A percentile compares a stretch with the other conserved stretches of the same genome.
phyloP scores from a whole-genome alignment of 2,113 vertebrate species.

The Pluvialis apricaria region DNA sequence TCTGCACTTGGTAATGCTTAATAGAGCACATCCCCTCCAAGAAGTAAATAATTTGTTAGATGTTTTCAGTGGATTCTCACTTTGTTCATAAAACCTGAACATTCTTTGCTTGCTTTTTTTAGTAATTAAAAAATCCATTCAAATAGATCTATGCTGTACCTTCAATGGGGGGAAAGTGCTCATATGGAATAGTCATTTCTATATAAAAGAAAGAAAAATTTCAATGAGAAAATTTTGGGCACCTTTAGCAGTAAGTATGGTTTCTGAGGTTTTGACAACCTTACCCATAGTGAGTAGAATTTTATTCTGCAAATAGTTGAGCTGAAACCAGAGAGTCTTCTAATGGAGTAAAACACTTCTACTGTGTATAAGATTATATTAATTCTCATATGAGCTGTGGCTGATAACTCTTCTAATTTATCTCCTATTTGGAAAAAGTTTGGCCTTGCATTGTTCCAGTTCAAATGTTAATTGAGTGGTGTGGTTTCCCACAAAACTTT shows the following conservation, averaged over 20 bases:
- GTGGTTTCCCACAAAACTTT: neutral
- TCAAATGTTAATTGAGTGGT: neutral
- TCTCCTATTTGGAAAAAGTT: neutral
- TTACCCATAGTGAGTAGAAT: neutral
- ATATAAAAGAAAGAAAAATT: neutral
- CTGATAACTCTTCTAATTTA: neutral
- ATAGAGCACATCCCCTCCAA: neutral
- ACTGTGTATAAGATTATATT: neutral
- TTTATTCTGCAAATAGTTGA: neutral
- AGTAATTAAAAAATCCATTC: neutral
- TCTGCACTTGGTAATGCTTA: neutral
- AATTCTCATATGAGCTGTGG: neutral
- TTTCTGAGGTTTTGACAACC: neutral
- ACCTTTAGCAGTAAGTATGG: neutral
- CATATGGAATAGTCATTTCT: neutral
- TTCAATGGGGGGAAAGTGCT: neutral
- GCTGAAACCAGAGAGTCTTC: neutral
- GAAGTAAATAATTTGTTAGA: neutral
- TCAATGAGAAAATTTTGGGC: neutral
- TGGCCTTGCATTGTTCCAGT: neutral
- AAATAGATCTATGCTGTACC: neutral
- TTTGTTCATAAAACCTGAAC: neutral
- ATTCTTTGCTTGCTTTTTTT: neutral
- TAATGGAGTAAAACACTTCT: neutral
- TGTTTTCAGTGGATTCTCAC: neutral